These are phyloP conservation scores for Podarcis muralis DNA, from an alignment of 2,113 vertebrate genomes.

Conservation along the genomic window DNA sequence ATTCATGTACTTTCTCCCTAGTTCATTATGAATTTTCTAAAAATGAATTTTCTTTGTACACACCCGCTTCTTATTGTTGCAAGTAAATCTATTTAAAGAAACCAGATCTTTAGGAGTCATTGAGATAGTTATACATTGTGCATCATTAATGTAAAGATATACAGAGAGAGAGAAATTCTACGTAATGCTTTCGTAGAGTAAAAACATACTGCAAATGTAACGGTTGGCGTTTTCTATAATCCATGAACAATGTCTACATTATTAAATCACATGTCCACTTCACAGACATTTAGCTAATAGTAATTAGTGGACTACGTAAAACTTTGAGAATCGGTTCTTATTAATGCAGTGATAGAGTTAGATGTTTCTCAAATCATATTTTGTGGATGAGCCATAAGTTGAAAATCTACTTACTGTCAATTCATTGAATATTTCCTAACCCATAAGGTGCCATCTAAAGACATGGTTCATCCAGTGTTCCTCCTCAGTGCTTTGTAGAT, in stretches of 20 bases:
- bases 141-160: slow-evolving; percentile 40
- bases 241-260: slow-evolving; percentile 34
- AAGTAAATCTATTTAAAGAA: slow-evolving; percentile 57
- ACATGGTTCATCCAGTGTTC: neutral
- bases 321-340: slow-evolving; percentile 4
- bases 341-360: slow-evolving; percentile 22
- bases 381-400: slow-evolving; percentile 10
- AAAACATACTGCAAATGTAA: slow-evolving; percentile 50
- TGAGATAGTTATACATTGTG: slow-evolving; percentile 52
- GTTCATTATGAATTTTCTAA: neutral
- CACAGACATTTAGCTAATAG: neutral
- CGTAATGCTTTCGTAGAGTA: slow-evolving; percentile 32
- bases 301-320: neutral
- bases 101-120: slow-evolving; percentile 40
- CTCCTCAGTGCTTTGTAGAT: neutral
- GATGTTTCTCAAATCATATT: neutral
- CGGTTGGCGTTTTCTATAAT: slow-evolving; percentile 27
- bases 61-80: slow-evolving; percentile 60
- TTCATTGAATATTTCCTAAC: slow-evolving; percentile 23
- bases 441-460: neutral
- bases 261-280: neutral
- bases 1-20: neutral
- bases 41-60: slow-evolving; percentile 16
- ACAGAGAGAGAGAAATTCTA: slow-evolving; percentile 52
- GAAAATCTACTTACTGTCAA: slow-evolving; percentile 15